A percentile compares a stretch with the other conserved stretches of the same genome.
Conservation (phyloP, 2,888 invertebrate species). For the Trichogramma evanescens region DNA sequence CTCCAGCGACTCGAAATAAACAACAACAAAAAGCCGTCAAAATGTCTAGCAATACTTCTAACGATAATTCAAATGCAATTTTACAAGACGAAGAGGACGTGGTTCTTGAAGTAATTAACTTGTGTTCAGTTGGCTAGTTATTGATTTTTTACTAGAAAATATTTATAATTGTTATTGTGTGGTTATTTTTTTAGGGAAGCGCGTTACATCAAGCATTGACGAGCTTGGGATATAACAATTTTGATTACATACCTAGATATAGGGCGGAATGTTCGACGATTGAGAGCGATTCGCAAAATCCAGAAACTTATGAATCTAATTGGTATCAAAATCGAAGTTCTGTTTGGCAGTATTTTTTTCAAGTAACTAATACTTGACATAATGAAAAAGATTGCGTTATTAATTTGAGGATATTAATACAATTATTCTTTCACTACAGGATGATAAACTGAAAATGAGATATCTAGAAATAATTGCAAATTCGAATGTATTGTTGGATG, state of each 20-base stretch:
- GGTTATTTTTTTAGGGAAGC: constrained; percentile 32
- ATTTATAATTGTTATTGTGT: background rate
- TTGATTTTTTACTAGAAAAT: background rate
- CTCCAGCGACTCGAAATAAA: no score
- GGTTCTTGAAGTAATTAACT: constrained; percentile 33
- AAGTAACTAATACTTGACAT: constrained; percentile 7
- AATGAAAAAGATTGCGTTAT: background rate
- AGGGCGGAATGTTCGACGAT: constrained; percentile 12
- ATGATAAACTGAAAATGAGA: constrained; percentile 22
- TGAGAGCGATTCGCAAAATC: background rate
- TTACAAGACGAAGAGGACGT: constrained; percentile 37
- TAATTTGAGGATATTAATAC: background rate
- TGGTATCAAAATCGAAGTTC: background rate
- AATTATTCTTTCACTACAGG: constrained; percentile 19
- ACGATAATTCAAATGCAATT: constrained; percentile 2
- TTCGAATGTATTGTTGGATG: constrained; percentile 35
- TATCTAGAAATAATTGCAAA: constrained; percentile 32
- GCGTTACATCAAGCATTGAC: constrained; percentile 34
- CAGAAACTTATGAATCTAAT: background rate
- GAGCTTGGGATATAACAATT: constrained; percentile 37
- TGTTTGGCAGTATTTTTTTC: constrained; percentile 3
- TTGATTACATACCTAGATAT: constrained; percentile 29
- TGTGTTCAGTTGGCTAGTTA: background rate
- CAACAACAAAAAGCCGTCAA: no score
- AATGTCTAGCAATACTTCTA: background rate